Evolutionary conservation across 2,888 invertebrate species (phyloP), one percentile per base, ranked within the genome.

Genomic region (Crepidodera aurea): DNA sequence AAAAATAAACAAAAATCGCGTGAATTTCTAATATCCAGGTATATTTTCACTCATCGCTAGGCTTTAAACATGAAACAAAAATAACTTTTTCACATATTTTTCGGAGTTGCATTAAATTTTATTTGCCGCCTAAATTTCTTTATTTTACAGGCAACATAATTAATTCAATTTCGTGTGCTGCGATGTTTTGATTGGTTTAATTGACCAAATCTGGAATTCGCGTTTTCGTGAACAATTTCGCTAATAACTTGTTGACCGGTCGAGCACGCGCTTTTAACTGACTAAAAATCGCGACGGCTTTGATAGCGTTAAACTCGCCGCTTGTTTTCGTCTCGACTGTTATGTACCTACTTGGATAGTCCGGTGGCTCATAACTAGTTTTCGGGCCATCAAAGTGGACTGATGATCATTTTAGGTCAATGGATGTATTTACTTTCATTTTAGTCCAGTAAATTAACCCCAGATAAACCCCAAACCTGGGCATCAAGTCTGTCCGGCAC

Each of bases 201-300:
- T n/a, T 32, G 8, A 10, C 2, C 2, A 32, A 32, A 32, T 6
- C 10, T n/a, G 12, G 12, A 37, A 7, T 15, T 2, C 15, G 40
- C n/a, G n/a, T 40, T 40, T 40, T 18, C 16, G 40, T 13, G 18
- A 10, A 40, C 18, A 34, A n/a, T n/a, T 34, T 34, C 1, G 13
- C 34, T 8, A n/a, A n/a, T n/a, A n/a, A n/a, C n/a, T 32, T 10
- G 4, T 22, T 44, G 29, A n/a, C 29, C 27, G 1, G 25, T 13
- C 46, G 13, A 50, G 6, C 16, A 16, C 48, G 29, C 12, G 25
- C 18, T 50, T 29, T 50, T 25, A 32, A 32, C 48, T 50, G 0
- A 10, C 29, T 18, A 19, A 50, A 54, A 54, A 54, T 54, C 54
- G 54, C 54, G 54, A 44, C 54, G 54, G 32, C 44, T 53, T 53